Conservation (phyloP, 2,113 vertebrate species). For the Eubucco bourcierii region DNA sequence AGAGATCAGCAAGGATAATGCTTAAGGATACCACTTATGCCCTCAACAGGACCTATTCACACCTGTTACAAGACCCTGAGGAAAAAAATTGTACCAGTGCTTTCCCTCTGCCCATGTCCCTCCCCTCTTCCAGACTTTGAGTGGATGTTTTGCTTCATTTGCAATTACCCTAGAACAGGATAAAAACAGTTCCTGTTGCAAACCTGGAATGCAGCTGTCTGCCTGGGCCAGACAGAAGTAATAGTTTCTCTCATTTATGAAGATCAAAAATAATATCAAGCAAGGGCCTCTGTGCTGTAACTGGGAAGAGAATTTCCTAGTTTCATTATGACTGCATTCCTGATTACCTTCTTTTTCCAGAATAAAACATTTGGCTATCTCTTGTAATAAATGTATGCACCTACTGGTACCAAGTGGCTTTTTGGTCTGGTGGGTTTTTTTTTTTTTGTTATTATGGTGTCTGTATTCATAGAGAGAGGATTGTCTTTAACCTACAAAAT, state of each 20-base stretch:
- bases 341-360: neutral
- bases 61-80: neutral
- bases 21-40: neutral
- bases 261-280: neutral
- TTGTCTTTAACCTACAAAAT: neutral
- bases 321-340: neutral
- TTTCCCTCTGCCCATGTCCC: neutral
- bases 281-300: neutral
- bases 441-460: neutral
- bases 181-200: neutral
- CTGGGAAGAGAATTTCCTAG: neutral
- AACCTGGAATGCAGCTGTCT: neutral
- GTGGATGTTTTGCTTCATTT: neutral
- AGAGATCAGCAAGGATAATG: neutral
- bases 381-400: neutral
- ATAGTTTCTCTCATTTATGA: neutral
- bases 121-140: neutral
- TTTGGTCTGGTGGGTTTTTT: too few species aligned
- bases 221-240: neutral
- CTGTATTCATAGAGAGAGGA: neutral
- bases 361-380: neutral
- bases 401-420: neutral
- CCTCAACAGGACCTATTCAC: neutral
- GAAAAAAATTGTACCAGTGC: neutral
- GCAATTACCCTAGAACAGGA: neutral